Evolutionary conservation across 2,888 invertebrate genomes (phyloP), one percentile per base, ranked within the genome.

Genomic region (Luperina nickerlii): DNA sequence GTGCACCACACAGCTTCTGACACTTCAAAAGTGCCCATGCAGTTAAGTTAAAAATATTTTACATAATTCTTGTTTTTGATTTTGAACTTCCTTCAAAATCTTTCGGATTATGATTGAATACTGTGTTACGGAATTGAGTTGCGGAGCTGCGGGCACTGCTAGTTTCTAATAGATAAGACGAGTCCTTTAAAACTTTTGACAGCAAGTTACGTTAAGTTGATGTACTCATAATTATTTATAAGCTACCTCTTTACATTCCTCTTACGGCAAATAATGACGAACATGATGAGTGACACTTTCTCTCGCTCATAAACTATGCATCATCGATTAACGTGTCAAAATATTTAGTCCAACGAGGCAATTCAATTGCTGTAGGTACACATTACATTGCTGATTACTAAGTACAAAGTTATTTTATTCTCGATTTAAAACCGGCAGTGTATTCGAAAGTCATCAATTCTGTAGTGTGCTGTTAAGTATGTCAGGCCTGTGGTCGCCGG

Each of bases 281-380:
- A 84, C 87, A 88, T 87, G 79, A 81, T 74, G 78, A 83, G 79
- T 89, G 83, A 89, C 91, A 94, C 94, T 95, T 95, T 95, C 95
- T 91, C 94, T 86, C 62, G 79, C 81, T n/a, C 70, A 20, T 72
- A 15, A 78, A 48, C 79, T 76, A 88, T 92, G 90, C 87, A 90
- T 92, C 90, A 93, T 87, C 80, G 74, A 85, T 89, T 84, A 88
- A 82, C 78, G 67, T 84, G 83, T 84, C 80, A 65, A 78, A 84
- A 82, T 79, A 84, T 75, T 81, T 65, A 79, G 72, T 74, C 62
- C 76, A 83, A 80, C 70, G 15, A 27, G 9, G 20, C 75, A 80
- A 85, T 81, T 60, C 68, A 67, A 80, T 54, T 24, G n/a, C 15
- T 7, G 13, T 32, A 32, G 32, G 32, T 11, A 63, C 45, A 27